These are phyloP conservation scores for Melanogrammus aeglefinus DNA, from an alignment of 2,797 vertebrate genomes.

Conservation along the genomic window DNA sequence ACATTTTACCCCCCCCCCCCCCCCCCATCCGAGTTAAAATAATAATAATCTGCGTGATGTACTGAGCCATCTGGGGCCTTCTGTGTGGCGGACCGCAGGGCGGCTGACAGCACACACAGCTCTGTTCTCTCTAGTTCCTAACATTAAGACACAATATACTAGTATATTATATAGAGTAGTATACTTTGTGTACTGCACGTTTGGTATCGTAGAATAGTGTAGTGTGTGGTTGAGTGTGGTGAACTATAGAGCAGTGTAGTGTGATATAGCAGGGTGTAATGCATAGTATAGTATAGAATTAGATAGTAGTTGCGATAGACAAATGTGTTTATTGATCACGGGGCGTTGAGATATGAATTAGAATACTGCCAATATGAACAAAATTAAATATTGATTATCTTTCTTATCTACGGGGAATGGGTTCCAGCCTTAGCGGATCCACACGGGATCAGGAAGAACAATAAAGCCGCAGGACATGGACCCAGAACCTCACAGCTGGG, in stretches of 20 bases:
- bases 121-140: not conserved
- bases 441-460: not conserved
- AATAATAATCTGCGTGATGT: constrained; percentile 1
- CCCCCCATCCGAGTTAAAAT: too few species aligned
- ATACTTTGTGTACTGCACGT: not conserved
- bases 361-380: not conserved
- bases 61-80: not conserved
- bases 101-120: not conserved
- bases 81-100: not conserved
- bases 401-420: not conserved
- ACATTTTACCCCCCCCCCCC: not conserved
- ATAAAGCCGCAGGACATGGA: not conserved
- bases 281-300: not conserved
- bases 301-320: not conserved
- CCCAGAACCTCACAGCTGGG: not conserved
- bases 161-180: not conserved
- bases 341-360: constrained; percentile 1
- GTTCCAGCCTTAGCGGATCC: not conserved
- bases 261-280: not conserved
- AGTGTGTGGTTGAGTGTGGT: not conserved
- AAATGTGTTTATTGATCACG: not conserved
- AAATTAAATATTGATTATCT: constrained; percentile 4
- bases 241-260: not conserved
- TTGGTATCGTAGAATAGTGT: not conserved
- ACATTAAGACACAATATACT: not conserved